phyloP scores from a whole-genome alignment of 2,888 invertebrate species.

The Ligdia adustata region DNA sequence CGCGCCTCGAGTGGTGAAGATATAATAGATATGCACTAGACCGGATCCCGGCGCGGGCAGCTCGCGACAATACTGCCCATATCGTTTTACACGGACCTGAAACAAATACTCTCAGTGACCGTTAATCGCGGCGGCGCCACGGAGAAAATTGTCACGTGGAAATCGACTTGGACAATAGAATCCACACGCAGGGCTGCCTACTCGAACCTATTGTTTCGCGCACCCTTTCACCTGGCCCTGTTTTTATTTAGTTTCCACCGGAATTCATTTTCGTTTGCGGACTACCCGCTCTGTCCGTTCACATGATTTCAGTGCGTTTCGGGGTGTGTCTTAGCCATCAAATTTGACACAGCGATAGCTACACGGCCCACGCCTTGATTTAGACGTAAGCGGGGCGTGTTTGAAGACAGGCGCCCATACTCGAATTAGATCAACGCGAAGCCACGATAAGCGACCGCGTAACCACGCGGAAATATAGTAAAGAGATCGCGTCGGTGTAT shows the following conservation, averaged over 20 bases:
- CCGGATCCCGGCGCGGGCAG: slow-evolving; percentile 67
- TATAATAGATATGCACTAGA: slow-evolving; percentile 80
- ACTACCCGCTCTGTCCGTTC: slow-evolving; percentile 7
- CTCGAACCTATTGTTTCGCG: slow-evolving; percentile 9
- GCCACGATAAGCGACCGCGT: slow-evolving; percentile 66
- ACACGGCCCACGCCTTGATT: slow-evolving; percentile 60
- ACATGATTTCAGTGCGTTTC: slow-evolving; percentile 21
- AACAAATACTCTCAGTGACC: slow-evolving; percentile 72
- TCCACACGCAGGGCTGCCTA: slow-evolving; percentile 32
- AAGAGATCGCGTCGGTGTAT: slow-evolving; percentile 74
- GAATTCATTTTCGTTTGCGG: slow-evolving; percentile 8
- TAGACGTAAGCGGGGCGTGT: slow-evolving; percentile 62
- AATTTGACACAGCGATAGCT: slow-evolving; percentile 50
- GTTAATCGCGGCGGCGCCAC: slow-evolving; percentile 77
- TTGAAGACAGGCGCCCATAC: slow-evolving; percentile 71
- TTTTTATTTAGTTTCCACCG: slow-evolving; percentile 1
- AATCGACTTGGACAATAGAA: slow-evolving; percentile 55
- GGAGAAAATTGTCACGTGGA: slow-evolving; percentile 69
- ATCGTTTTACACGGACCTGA: slow-evolving; percentile 74
- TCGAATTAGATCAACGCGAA: slow-evolving; percentile 72
- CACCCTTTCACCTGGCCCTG: background rate
- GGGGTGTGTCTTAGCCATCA: slow-evolving; percentile 46
- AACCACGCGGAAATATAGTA: slow-evolving; percentile 78
- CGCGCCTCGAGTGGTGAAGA: slow-evolving; percentile 65
- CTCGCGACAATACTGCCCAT: slow-evolving; percentile 72